Conservation (phyloP, 1,140 invertebrate species). For the Acromyrmex heyeri region DNA sequence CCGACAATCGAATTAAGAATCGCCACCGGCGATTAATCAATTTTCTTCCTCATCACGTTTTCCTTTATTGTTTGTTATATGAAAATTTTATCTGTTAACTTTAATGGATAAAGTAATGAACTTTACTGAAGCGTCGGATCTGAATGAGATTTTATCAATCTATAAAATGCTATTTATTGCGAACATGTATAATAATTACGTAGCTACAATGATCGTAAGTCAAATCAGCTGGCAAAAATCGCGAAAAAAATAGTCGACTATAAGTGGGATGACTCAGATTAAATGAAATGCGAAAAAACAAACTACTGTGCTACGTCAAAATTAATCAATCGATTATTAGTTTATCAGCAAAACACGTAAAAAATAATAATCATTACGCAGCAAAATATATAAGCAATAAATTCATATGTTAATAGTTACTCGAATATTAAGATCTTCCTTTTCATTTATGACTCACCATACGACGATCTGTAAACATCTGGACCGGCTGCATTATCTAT, state of each 20-base stretch:
- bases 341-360: background rate
- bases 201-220: background rate
- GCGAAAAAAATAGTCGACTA: background rate
- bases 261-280: background rate
- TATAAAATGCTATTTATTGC: background rate
- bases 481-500: background rate
- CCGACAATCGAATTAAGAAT: background rate
- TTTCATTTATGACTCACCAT: background rate
- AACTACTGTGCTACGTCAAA: background rate
- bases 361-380: constrained; percentile 14
- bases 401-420: background rate
- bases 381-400: background rate
- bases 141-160: background rate
- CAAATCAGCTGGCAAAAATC: constrained; percentile 7
- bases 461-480: background rate
- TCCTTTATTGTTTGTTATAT: background rate
- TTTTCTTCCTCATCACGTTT: background rate
- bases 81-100: background rate
- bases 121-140: background rate
- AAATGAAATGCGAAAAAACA: background rate
- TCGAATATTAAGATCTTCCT: background rate
- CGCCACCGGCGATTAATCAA: too few species aligned
- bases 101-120: background rate
- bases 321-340: background rate
- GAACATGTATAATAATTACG: background rate